Evolutionary conservation across 2,888 invertebrate species (phyloP).

Genomic region (Graphium colonna): DNA sequence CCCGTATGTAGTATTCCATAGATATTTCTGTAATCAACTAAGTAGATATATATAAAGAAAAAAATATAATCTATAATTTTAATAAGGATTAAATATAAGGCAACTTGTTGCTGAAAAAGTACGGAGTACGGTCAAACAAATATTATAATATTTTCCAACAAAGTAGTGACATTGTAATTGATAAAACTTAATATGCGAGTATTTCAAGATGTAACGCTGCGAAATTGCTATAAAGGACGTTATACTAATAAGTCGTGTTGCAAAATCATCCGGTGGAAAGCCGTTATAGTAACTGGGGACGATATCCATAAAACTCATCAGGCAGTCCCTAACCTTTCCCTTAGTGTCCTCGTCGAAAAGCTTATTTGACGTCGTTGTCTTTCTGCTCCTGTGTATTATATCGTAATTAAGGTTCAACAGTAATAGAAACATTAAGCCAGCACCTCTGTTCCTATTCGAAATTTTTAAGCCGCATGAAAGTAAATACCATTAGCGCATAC

Average conservation of each 20-base stretch:
- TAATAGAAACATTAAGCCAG: constrained; percentile 29
- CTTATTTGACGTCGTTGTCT: constrained; percentile 53
- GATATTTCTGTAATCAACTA: too few relatives aligned
- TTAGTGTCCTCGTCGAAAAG: constrained; percentile 40
- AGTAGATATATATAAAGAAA: too few relatives aligned
- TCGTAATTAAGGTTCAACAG: constrained; percentile 38
- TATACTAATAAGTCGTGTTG: constrained; percentile 12
- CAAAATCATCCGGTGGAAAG: constrained; percentile 28
- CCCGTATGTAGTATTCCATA: too few relatives aligned
- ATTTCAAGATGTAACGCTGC: too few relatives aligned
- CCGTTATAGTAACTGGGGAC: constrained; percentile 37
- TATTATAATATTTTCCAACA: too few relatives aligned
- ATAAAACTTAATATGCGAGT: too few relatives aligned
- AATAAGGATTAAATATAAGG: too few relatives aligned
- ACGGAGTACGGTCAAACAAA: too few relatives aligned
- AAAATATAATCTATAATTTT: too few relatives aligned
- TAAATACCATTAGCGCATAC: constrained; percentile 44
- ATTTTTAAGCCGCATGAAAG: constrained; percentile 26
- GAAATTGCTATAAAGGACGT: background rate
- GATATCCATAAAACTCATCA: constrained; percentile 44
- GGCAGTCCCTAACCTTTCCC: constrained; percentile 28
- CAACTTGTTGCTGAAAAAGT: too few relatives aligned
- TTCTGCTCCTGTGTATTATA: constrained; percentile 40
- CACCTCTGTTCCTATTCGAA: constrained; percentile 25
- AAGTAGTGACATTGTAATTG: too few relatives aligned